phyloP scores from a whole-genome alignment of 2,888 invertebrate species.

The Aproaerema taeniolella region DNA sequence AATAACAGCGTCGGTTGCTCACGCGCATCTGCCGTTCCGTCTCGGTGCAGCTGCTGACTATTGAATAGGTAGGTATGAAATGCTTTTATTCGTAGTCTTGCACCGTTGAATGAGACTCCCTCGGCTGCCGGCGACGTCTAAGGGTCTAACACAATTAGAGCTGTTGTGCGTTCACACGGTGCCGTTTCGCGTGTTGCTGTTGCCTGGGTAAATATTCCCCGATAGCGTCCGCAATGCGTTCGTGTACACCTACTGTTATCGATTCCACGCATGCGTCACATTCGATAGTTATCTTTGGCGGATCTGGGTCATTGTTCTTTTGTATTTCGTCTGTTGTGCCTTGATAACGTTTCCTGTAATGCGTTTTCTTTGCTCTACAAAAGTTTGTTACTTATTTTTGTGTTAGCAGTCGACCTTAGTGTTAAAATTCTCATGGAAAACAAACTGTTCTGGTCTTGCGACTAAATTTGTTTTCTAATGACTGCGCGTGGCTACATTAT shows the following conservation, averaged over 20 bases:
- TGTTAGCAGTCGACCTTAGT: neutral
- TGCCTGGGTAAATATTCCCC: slow-evolving; percentile 65
- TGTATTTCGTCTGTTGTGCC: slow-evolving; percentile 50
- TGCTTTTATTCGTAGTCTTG: slow-evolving; percentile 46
- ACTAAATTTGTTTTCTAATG: slow-evolving; percentile 9
- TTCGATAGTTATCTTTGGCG: slow-evolving; percentile 68
- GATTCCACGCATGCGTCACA: slow-evolving; percentile 73
- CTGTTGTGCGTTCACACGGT: slow-evolving; percentile 49
- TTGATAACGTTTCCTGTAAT: slow-evolving; percentile 36
- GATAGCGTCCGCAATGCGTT: slow-evolving; percentile 65
- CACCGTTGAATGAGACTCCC: slow-evolving; percentile 45
- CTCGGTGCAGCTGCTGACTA: slow-evolving; percentile 61
- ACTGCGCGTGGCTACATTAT: slow-evolving; percentile 4
- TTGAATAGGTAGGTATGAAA: slow-evolving; percentile 58
- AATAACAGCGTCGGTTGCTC: slow-evolving; percentile 50
- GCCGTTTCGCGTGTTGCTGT: slow-evolving; percentile 57
- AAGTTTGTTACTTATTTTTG: too few species aligned
- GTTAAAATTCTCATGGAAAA: slow-evolving; percentile 4
- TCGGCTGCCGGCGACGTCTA: slow-evolving; percentile 31
- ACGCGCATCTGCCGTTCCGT: slow-evolving; percentile 68
- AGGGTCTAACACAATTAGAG: slow-evolving; percentile 53
- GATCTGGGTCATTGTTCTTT: slow-evolving; percentile 77
- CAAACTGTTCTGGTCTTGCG: slow-evolving; percentile 6
- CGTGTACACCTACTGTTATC: slow-evolving; percentile 67
- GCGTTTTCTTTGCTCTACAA: slow-evolving; percentile 19